Percentiles rank a stretch among this genome's conserved stretches.
Evolutionary conservation across 1,140 invertebrate species (phyloP).

Genomic region (Euura saliciscinereae): DNA sequence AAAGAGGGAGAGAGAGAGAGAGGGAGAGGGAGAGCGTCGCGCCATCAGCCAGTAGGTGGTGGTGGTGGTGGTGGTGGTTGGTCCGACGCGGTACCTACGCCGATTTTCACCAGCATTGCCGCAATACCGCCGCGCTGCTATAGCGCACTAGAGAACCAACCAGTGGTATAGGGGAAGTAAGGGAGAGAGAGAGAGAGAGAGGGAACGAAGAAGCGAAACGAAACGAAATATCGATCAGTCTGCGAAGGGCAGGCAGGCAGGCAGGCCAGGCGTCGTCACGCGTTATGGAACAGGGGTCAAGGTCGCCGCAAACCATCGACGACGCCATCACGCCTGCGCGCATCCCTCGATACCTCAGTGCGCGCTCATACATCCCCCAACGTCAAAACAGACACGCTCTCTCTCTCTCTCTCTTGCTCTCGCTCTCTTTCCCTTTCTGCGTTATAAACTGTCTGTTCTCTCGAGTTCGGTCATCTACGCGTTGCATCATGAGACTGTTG

Average conservation of each 20-base stretch:
- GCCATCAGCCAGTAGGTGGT: background rate
- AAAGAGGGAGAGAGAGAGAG: background rate
- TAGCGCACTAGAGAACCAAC: background rate
- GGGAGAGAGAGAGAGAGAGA: conserved; percentile 18
- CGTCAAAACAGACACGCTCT: too few species aligned
- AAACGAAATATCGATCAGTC: conserved; percentile 52
- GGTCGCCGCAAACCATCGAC: conserved; percentile 32
- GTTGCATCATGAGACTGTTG: too few species aligned
- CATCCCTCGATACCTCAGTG: background rate
- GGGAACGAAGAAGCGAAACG: conserved; percentile 9
- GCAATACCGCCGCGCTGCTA: too few species aligned
- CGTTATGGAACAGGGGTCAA: conserved; percentile 48
- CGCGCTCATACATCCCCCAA: too few species aligned
- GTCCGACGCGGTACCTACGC: too few species aligned
- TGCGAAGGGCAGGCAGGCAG: conserved; percentile 39
- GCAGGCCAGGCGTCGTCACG: background rate
- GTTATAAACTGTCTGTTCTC: too few species aligned
- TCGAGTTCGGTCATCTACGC: too few species aligned
- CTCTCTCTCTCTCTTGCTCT: too few species aligned
- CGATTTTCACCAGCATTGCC: too few species aligned
- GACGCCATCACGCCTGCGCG: conserved; percentile 47
- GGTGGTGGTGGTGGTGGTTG: too few species aligned
- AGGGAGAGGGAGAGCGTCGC: background rate
- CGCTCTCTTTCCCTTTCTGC: too few species aligned
- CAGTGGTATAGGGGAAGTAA: background rate